Evolutionary conservation across 2,888 invertebrate species (phyloP).

Genomic region (Tetramorium bicarinatum): DNA sequence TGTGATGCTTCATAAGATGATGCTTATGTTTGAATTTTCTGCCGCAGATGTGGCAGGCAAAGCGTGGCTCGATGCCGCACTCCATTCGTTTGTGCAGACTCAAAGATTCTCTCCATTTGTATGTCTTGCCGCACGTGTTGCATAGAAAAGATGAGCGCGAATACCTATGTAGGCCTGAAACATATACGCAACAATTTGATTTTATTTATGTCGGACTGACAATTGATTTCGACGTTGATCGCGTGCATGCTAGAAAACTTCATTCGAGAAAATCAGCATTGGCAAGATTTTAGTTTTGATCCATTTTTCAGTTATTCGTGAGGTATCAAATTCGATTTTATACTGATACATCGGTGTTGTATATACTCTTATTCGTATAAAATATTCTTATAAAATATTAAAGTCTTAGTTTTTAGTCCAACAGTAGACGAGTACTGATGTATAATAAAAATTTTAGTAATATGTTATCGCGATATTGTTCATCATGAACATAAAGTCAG

Average conservation of each 20-base stretch:
- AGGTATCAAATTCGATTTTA: background rate
- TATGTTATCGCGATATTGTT: background rate
- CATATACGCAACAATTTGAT: conserved; percentile 34
- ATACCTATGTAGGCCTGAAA: conserved; percentile 30
- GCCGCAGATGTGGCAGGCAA: conserved; percentile 77
- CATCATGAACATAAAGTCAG: background rate
- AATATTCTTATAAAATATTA: conserved; percentile 1
- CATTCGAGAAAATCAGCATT: background rate
- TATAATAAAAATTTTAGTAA: conserved; percentile 12
- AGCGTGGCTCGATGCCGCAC: conserved; percentile 82
- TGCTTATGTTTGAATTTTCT: conserved; percentile 77
- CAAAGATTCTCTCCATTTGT: conserved; percentile 78
- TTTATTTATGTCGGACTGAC: conserved; percentile 15
- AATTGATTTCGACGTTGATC: conserved; percentile 2
- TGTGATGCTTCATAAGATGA: conserved; percentile 69
- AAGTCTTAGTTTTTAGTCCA: background rate
- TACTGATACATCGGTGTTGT: background rate
- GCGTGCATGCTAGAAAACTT: conserved; percentile 53
- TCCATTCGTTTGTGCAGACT: conserved; percentile 81
- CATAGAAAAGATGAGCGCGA: conserved; percentile 50
- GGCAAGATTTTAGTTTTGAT: background rate
- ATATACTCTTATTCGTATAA: background rate
- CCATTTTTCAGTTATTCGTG: background rate
- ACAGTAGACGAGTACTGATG: background rate
- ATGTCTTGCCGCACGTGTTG: conserved; percentile 77